phyloP scores from a whole-genome alignment of 1,140 invertebrate species.

The Pararge aegeria region DNA sequence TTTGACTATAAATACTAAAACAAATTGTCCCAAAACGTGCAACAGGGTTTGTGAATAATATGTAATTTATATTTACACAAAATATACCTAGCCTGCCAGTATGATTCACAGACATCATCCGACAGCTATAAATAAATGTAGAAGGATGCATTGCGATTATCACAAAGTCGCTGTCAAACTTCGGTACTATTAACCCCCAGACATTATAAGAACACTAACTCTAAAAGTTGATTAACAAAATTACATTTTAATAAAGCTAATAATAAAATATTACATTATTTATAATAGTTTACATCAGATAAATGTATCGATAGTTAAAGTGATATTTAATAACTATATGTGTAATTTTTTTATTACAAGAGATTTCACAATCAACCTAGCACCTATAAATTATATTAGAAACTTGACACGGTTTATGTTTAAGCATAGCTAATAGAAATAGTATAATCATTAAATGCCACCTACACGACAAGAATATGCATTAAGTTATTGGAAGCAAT shows the following conservation, averaged over 20 bases:
- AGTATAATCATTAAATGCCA: background rate
- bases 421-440: too few species aligned
- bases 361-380: constrained; percentile 64
- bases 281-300: constrained; percentile 13
- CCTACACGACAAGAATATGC: background rate
- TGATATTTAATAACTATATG: constrained; percentile 5
- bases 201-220: constrained; percentile 8
- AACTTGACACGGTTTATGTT: constrained; percentile 8
- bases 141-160: too few species aligned
- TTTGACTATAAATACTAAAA: too few species aligned
- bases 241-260: background rate
- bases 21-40: background rate
- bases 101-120: background rate
- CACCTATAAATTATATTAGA: constrained; percentile 57
- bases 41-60: background rate
- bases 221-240: constrained; percentile 18
- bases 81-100: background rate
- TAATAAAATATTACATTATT: constrained; percentile 15
- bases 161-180: too few species aligned
- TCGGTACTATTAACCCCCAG: too few species aligned
- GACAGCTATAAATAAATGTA: too few species aligned
- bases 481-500: too few species aligned
- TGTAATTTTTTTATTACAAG: constrained; percentile 47
- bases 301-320: constrained; percentile 27
- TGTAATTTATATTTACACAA: background rate